Conservation (phyloP, 2,797 vertebrate species). For the Gastrophryne carolinensis region DNA sequence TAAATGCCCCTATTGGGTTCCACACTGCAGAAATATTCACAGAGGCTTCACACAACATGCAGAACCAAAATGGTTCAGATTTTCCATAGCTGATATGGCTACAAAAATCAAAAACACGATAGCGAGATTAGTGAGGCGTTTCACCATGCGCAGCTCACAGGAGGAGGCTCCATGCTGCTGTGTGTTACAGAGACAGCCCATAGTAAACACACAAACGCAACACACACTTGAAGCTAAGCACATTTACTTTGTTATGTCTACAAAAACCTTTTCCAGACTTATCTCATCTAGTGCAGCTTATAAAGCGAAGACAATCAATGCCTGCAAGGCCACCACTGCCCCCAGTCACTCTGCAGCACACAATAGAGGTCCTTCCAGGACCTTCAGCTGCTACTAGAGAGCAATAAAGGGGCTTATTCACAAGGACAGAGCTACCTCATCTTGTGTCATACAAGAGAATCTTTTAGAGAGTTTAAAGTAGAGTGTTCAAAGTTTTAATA, state of each 20-base stretch:
- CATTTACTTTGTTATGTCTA: background rate
- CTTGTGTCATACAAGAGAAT: no score
- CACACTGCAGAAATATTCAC: background rate
- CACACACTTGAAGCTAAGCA: background rate
- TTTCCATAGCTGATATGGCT: background rate
- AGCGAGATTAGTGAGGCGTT: background rate
- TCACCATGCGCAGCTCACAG: background rate
- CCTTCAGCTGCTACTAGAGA: no score
- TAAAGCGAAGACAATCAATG: no score
- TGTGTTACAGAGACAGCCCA: background rate
- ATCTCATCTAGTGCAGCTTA: background rate
- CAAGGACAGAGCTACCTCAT: no score
- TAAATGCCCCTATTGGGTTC: no score
- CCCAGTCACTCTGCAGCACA: no score
- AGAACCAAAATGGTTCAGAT: background rate
- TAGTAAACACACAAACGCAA: background rate
- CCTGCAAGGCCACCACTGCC: no score
- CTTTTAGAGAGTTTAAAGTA: no score
- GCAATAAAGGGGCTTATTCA: no score
- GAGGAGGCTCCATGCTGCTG: background rate
- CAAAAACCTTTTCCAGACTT: background rate
- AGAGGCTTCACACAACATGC: background rate
- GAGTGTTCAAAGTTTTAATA: no score
- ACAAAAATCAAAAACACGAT: background rate
- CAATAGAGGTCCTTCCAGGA: no score